Base-by-base conservation (phyloP, 53 echinoderm and acorn worm genomes). In the Mesocentrotus franciscanus region DNA sequence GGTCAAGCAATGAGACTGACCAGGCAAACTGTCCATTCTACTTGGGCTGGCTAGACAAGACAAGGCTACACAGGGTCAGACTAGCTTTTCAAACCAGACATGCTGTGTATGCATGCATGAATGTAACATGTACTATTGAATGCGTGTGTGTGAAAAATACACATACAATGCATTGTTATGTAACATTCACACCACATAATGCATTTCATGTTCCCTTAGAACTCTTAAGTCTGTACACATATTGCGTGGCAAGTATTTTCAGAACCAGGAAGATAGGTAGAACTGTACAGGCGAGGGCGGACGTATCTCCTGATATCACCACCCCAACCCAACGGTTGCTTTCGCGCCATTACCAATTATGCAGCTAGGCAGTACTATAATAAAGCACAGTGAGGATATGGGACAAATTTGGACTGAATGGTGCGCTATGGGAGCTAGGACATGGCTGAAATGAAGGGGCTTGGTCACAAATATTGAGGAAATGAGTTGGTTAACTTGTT, bases 91-190 rank as follows among this genome's bases (percentile, higher is more conserved):
- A n/a, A 27, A 26, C 87, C 87, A 87, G 87, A 87, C 87, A 87
- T 24, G 58, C 26, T 85, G 58, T 87, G 87, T 56, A 57, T 56
- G 87, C 85, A 22, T 0, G 49, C 56, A 56, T 17, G 56, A 85
- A 55, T 90, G 90, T 90, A 13, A 42, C 49, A 49, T 22, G 13
- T 20, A 42, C 22, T 91, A 66, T 10, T 22, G 35, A 66, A 9
- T 62, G 91, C 32, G 66, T 66, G 66, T 90, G 91, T 91, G 91
- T 64, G 10, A 9, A 35, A 36, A 66, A 61, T 26, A 33, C 36
- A 90, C 91, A 90, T 90, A 62, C 91, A 90, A 90, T 62, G 64
- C 91, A 87, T 84, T 91, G 91, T 91, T 91, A 91, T 90, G 91
- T 91, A 91, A 91, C 91, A 66, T 91, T 91, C 68, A 35, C 11